Conservation (phyloP, 2,888 invertebrate species). For the Linnaemya tessellans region DNA sequence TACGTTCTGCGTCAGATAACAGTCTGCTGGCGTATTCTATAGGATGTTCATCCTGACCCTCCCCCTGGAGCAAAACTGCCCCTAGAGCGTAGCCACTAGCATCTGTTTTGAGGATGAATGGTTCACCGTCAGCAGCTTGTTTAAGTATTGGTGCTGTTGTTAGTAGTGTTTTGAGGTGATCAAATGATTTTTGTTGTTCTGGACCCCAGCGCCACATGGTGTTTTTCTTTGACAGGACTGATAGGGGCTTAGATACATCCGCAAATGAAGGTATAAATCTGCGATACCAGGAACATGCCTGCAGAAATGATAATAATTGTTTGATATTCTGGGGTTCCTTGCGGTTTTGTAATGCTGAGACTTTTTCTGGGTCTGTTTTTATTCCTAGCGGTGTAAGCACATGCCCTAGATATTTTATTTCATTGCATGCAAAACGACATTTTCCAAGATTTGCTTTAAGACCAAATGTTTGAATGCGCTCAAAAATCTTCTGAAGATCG, state of each 20-base stretch:
- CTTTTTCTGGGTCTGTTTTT: constrained; percentile 28
- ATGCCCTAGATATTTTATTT: constrained; percentile 68
- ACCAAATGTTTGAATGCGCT: constrained; percentile 37
- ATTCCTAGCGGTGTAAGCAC: constrained; percentile 70
- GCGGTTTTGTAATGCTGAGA: constrained; percentile 13
- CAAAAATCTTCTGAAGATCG: constrained; percentile 57
- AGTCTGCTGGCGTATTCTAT: constrained; percentile 75
- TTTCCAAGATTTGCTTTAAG: constrained; percentile 73
- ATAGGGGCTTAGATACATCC: constrained; percentile 75
- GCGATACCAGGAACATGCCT: constrained; percentile 76
- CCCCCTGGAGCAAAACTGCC: constrained; percentile 58
- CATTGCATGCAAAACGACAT: constrained; percentile 67
- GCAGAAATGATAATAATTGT: constrained; percentile 74
- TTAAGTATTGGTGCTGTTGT: constrained; percentile 65
- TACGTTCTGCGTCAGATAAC: constrained; percentile 77
- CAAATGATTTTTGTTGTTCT: constrained; percentile 48
- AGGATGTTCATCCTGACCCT: constrained; percentile 72
- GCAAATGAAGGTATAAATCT: constrained; percentile 59
- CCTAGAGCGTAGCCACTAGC: constrained; percentile 47
- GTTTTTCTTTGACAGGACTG: constrained; percentile 74
- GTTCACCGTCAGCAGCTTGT: constrained; percentile 72
- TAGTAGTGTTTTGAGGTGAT: constrained; percentile 56
- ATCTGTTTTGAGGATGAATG: constrained; percentile 42
- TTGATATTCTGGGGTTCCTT: constrained; percentile 72
- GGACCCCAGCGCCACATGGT: constrained; percentile 4